phyloP scores from a whole-genome alignment of 2,888 invertebrate genomes.

The Caenorhabditis macrosperma region DNA sequence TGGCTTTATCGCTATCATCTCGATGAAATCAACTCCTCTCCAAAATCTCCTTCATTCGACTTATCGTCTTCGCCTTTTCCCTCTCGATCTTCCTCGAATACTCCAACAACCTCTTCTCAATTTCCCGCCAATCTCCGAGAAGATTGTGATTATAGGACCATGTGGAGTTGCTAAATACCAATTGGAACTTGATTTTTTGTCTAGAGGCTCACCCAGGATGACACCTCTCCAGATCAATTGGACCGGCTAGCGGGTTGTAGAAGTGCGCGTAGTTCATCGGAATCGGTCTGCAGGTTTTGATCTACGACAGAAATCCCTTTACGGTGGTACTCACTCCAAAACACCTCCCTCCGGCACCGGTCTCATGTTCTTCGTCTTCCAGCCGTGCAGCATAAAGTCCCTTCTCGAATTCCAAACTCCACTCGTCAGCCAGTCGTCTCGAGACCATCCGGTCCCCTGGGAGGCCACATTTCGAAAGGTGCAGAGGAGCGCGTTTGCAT shows the following conservation, averaged over 20 bases:
- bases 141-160: slow-evolving; percentile 51
- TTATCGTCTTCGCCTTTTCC: not conserved
- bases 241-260: slow-evolving; percentile 46
- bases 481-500: no score
- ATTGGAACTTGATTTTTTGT: not conserved
- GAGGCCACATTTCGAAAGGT: not conserved
- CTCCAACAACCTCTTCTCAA: not conserved
- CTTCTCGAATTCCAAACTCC: slow-evolving; percentile 40
- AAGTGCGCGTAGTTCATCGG: not conserved
- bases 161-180: slow-evolving; percentile 34
- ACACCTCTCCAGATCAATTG: slow-evolving; percentile 37
- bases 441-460: slow-evolving; percentile 59
- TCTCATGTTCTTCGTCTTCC: slow-evolving; percentile 39
- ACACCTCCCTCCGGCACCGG: not conserved
- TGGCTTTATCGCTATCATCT: no score
- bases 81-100: not conserved
- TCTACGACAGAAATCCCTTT: no score
- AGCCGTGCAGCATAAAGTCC: slow-evolving; percentile 63
- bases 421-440: slow-evolving; percentile 61
- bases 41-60: not conserved
- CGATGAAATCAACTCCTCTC: not conserved
- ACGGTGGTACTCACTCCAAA: not conserved
- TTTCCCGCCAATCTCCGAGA: not conserved
- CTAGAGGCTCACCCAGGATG: slow-evolving; percentile 5
- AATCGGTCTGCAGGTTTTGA: no score